phyloP scores from a whole-genome alignment of 2,113 vertebrate species.

The Scopus umbretta region DNA sequence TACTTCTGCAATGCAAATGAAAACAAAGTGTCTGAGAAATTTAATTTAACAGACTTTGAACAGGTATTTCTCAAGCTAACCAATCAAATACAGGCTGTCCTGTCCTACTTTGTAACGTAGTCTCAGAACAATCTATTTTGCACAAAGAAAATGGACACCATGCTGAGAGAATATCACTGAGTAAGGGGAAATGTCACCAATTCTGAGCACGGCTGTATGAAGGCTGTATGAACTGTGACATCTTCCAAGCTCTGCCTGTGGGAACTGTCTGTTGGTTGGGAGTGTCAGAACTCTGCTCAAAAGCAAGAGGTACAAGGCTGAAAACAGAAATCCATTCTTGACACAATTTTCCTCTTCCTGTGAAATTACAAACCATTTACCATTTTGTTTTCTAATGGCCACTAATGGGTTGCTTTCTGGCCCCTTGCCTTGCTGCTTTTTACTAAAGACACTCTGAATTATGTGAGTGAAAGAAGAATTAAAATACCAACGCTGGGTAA shows the following conservation, averaged over 20 bases:
- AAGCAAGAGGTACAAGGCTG: neutral
- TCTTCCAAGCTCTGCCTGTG: neutral
- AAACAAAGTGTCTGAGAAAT: neutral
- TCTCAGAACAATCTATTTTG: neutral
- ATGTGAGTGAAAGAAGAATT: neutral
- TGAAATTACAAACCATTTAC: neutral
- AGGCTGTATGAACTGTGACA: neutral
- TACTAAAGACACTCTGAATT: neutral
- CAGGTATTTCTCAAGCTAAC: neutral
- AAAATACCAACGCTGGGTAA: neutral
- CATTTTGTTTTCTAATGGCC: neutral
- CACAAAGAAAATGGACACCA: neutral
- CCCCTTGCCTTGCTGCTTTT: neutral
- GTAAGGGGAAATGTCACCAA: neutral
- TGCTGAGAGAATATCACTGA: neutral
- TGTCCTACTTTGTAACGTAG: rapidly evolving
- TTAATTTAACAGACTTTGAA: neutral
- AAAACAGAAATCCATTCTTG: neutral
- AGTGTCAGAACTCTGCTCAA: neutral
- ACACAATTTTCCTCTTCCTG: neutral
- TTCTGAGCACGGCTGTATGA: neutral
- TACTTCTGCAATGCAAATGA: neutral
- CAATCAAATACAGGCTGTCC: neutral
- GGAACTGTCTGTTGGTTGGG: neutral
- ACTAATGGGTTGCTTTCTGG: neutral